Conservation (phyloP, 2,888 invertebrate genomes). For the Crossocerus cetratus region DNA sequence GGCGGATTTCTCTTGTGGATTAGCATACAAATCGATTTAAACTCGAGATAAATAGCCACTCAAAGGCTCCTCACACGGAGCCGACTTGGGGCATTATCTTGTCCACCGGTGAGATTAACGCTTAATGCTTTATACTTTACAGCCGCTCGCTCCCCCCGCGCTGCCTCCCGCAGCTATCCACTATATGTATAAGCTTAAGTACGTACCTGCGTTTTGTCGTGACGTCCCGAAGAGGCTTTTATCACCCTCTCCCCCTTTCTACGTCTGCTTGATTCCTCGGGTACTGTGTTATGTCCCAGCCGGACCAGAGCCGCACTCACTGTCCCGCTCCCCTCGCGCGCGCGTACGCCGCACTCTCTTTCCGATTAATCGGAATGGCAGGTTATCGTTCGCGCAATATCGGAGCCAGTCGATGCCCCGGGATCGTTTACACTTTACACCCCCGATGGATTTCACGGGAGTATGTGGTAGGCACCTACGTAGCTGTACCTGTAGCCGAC, state of each 20-base stretch:
- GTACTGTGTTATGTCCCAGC: background rate
- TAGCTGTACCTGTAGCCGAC: background rate
- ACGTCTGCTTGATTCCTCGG: too few relatives aligned
- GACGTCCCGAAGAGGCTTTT: conserved; percentile 47
- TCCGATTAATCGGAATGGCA: conserved; percentile 61
- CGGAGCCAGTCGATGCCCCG: conserved; percentile 42
- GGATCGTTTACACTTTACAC: conserved; percentile 64
- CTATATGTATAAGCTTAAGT: conserved; percentile 48
- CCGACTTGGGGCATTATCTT: conserved; percentile 76
- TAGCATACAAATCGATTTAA: conserved; percentile 78
- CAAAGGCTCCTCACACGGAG: conserved; percentile 75
- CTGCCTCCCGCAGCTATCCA: conserved; percentile 23
- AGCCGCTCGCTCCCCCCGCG: conserved; percentile 52
- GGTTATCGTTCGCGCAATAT: conserved; percentile 54
- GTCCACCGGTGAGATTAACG: conserved; percentile 76
- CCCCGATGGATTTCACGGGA: conserved; percentile 58
- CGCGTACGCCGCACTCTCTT: conserved; percentile 35
- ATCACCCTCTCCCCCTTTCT: conserved; percentile 15
- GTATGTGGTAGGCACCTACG: conserved; percentile 21
- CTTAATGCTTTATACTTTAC: conserved; percentile 76
- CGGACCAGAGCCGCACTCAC: background rate
- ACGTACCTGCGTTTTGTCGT: conserved; percentile 51
- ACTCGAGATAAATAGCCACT: conserved; percentile 77
- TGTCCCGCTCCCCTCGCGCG: conserved; percentile 9
- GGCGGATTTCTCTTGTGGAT: conserved; percentile 75